Base-by-base conservation (phyloP, 2,888 invertebrate species). In the Schizotus pectinicornis region DNA sequence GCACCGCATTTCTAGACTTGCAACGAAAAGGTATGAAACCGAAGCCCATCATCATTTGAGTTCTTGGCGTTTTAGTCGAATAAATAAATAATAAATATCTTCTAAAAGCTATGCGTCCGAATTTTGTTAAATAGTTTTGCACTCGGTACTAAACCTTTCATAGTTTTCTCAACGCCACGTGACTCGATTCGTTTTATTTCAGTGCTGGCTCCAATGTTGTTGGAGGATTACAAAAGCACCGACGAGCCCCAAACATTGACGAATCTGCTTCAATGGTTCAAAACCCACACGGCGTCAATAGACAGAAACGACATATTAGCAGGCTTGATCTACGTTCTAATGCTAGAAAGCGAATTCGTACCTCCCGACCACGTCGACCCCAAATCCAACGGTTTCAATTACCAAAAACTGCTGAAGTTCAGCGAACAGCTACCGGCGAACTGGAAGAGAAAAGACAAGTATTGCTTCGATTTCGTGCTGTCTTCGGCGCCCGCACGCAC, bases 341-440 rank as follows among this genome's bases (percentile, higher is more conserved):
- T 78, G 76, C 59, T 79, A 14, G 80, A 80, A 67, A 64, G 62
- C 62, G 79, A 78, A 38, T 80, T 80, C 64, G 67, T 77, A 14
- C 74, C 77, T 14, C 39, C 42, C n/a, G 64, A 72, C 42, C 64
- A 61, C 38, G 53, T 59, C 53, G 63, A 69, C 31, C 2, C 3
- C 54, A 31, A 62, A 58, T 47, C 45, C 37, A 67, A 48, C 55
- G 65, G 65, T 35, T 77, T 76, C 63, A 65, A 73, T 64, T 73
- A 71, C 45, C 56, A 59, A 39, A 64, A 71, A 56, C 54, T 77
- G 22, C 38, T 74, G 12, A 41, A 63, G 14, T 66, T 70, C 32
- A 67, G 73, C 3, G 59, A 65, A 22, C 47, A 60, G 32, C 52
- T 75, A n/a, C 75, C 76, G 2, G 36, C 53, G 1, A 62, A 66